Evolutionary conservation across 1,140 invertebrate genomes (phyloP), one percentile per base, ranked within the genome.

Genomic region (Drosophila parabipectinata): DNA sequence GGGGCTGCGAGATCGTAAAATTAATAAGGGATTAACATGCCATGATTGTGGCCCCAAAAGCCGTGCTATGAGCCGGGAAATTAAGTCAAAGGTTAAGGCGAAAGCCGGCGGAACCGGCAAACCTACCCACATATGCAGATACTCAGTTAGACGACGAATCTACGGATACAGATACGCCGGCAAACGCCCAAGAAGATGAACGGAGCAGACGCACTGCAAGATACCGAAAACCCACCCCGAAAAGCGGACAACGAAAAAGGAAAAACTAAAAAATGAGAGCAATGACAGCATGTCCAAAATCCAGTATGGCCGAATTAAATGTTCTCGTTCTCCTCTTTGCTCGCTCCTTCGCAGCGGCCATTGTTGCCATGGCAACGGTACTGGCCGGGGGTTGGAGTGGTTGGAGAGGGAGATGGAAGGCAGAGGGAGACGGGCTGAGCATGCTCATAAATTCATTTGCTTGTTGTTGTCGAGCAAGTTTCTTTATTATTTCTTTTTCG

Each of bases 221-320:
- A 45, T 48, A 44, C 41, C 52, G 41, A 72, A 78, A 79, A 58
- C 73, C 34, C 15, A 78, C 75, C 75, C 75, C 55, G 52, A 24
- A 34, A 41, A 18, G 53, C 32, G 10, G 56, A 41, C 39, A 41
- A 48, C 56, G 53, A 84, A 69, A 79, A 63, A 45, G 44, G 56
- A 57, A 58, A 32, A 32, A 28, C 48, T 37, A 58, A 47, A 41
- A 45, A 60, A 60, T 44, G 57, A 67, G 52, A 77, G 66, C 80
- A 85, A 80, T 84, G 77, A 85, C 77, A 87, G 68, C 64, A 88
- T 89, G 87, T 88, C 83, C 83, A 88, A 88, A 88, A 88, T 89
- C 83, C 88, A 88, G 88, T 84, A 88, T 88, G 83, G 83, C 83
- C 84, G 83, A 88, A 88, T 88, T 88, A 88, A 83, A 79, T 88